Evolutionary conservation across 2,113 vertebrate genomes (phyloP).

Genomic region (Ranitomeya imitator): DNA sequence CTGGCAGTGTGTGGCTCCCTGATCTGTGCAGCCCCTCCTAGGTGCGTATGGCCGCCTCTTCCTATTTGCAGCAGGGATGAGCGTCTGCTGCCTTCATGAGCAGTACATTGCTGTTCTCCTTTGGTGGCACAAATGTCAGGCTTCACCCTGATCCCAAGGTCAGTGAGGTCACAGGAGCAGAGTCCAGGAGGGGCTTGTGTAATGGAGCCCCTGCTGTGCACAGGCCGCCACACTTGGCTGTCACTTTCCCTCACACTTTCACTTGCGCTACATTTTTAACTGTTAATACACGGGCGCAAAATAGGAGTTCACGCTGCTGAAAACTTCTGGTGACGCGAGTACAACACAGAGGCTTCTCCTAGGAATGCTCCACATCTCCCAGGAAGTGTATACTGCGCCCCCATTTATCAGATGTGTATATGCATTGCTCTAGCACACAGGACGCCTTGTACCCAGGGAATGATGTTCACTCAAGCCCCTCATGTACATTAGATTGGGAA

Average conservation of each 20-base stretch:
- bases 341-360: no score
- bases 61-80: neutral
- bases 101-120: no score
- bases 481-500: no score
- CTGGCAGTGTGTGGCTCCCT: neutral
- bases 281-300: neutral
- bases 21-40: neutral
- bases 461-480: no score
- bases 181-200: neutral
- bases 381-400: no score
- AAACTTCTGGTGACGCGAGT: neutral
- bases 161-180: neutral
- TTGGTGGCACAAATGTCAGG: neutral
- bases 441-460: no score
- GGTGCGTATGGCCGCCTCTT: slow-evolving; percentile 27
- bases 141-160: slow-evolving; percentile 18
- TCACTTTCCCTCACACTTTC: neutral
- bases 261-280: neutral
- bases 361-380: no score
- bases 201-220: neutral
- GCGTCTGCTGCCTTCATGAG: neutral
- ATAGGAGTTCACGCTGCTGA: neutral
- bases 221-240: neutral
- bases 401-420: no score
- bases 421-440: no score